Evolutionary conservation across 1,140 invertebrate genomes (phyloP).

Genomic region (Nymphalis io): DNA sequence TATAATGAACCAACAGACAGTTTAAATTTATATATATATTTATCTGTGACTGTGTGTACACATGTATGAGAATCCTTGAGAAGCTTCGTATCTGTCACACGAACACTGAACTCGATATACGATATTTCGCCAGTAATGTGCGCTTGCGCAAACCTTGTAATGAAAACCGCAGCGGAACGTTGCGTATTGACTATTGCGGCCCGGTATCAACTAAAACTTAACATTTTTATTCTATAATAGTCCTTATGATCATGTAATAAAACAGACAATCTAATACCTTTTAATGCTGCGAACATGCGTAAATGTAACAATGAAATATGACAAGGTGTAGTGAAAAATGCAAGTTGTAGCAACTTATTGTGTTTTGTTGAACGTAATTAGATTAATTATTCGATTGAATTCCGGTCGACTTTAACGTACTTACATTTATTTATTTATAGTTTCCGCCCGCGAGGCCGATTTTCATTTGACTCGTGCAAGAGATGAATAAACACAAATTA

Average conservation of each 20-base stretch:
- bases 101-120: constrained; percentile 20
- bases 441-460: no score
- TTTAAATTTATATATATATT: no score
- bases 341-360: background rate
- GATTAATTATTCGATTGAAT: background rate
- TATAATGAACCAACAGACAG: no score
- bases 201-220: background rate
- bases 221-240: background rate
- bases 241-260: background rate
- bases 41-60: background rate
- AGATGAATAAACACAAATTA: no score
- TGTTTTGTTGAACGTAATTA: constrained; percentile 2
- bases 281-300: background rate
- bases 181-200: constrained; percentile 8
- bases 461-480: no score
- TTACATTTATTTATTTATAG: no score
- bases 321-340: background rate
- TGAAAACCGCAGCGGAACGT: constrained; percentile 27
- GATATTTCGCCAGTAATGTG: constrained; percentile 16
- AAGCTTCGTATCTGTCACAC: constrained; percentile 1
- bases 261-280: background rate
- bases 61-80: background rate
- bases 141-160: constrained; percentile 26
- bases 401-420: background rate
- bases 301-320: constrained; percentile 11